Evolutionary conservation across 2,888 invertebrate species (phyloP), one percentile per base, ranked within the genome.

Genomic region (Idaea straminata): DNA sequence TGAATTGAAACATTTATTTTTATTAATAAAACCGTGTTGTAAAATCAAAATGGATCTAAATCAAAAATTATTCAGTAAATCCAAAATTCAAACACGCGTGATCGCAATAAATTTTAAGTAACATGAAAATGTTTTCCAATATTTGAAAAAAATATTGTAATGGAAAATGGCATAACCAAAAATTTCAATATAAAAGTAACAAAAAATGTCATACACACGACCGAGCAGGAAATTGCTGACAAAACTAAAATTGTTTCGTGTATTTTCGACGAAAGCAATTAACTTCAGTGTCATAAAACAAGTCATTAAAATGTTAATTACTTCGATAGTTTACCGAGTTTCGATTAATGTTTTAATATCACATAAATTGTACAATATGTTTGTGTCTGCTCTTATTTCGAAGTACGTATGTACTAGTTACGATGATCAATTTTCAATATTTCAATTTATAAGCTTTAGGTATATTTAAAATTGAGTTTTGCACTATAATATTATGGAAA

Each of bases 251-350:
- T 64, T 64, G 61, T 59, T 63, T 59, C 61, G 61, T 36, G 57
- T 25, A 63, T 66, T 69, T 69, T 69, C 62, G 63, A 62, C 72
- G 62, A 66, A 69, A 69, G 77, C 79, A 77, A 79, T 79, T 77
- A 77, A 72, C 67, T 72, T 62, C 59, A 60, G 72, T 73, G 74
- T 73, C 77, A 75, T 79, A 77, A 80, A 81, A 76, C 76, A 77
- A 72, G 74, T 70, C 71, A 81, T 81, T 80, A 79, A 80, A 80
- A 79, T 81, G 76, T 68, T 80, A 78, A 81, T 81, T 76, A 76
- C 66, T 62, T 38, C 64, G 63, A 74, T 77, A 78, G 75, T 76
- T 75, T 73, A 74, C 76, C 63, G 74, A 67, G 67, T 68, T 59
- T 63, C 73, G 71, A 74, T 74, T 74, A 71, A 65, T 69, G 70